Percentiles rank a stretch among this genome's conserved stretches.
Conservation (phyloP, 1,140 invertebrate genomes). For the Hyles vespertilio region DNA sequence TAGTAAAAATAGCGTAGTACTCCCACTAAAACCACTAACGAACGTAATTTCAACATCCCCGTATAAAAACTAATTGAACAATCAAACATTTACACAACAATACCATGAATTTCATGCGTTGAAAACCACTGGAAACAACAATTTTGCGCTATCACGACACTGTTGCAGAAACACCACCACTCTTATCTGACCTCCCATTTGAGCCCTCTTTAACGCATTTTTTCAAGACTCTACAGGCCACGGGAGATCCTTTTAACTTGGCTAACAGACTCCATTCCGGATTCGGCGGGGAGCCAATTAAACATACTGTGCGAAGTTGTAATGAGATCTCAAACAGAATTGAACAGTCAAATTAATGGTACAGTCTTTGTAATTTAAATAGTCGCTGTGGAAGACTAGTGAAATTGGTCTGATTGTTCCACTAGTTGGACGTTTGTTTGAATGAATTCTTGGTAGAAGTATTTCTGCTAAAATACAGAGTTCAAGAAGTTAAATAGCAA, state of each 20-base stretch:
- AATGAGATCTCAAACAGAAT: conserved; percentile 36
- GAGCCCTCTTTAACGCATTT: neutral
- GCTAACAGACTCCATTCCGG: conserved; percentile 16
- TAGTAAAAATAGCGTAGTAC: neutral
- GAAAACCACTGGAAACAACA: conserved; percentile 34
- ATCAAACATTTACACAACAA: neutral
- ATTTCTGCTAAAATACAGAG: too few species aligned
- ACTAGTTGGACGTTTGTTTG: too few species aligned
- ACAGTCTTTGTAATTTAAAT: conserved; percentile 18
- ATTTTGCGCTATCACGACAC: conserved; percentile 30
- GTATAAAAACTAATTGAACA: conserved; percentile 11
- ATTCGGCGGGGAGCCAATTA: conserved; percentile 33
- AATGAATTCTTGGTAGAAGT: too few species aligned
- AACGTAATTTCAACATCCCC: neutral
- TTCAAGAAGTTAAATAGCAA: too few species aligned
- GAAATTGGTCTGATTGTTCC: too few species aligned
- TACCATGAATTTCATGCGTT: conserved; percentile 26
- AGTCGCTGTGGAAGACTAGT: neutral
- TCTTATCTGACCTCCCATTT: conserved; percentile 17
- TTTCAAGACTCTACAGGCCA: conserved; percentile 3
- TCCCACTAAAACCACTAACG: too few species aligned
- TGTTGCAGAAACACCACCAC: conserved; percentile 32
- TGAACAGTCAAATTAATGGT: conserved; percentile 22
- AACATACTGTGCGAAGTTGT: conserved; percentile 36
- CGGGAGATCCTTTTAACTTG: conserved; percentile 19